Percentiles rank a stretch among this genome's conserved stretches.
Evolutionary conservation across 37 sponge, comb jelly and placozoan genomes (phyloP).

Genomic region (Cliona cf. orientalis): DNA sequence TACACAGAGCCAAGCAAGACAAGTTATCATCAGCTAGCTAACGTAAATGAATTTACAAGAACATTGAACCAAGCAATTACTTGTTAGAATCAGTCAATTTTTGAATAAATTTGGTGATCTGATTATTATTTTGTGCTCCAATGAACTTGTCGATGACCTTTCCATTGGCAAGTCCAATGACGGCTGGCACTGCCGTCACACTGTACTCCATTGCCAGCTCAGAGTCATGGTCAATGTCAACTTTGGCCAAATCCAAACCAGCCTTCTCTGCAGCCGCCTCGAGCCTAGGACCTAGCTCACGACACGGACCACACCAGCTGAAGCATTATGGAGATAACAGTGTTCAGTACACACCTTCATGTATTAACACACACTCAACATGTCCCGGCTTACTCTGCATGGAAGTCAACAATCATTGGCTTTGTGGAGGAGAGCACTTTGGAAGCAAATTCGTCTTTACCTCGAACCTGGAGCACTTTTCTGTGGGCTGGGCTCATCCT

Average conservation of each 20-base stretch:
- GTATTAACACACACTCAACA: too few species aligned
- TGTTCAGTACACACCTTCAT: not conserved
- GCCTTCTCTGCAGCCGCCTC: slow-evolving; percentile 11
- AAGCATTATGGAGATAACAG: not conserved
- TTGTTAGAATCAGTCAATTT: too few species aligned
- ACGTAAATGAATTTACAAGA: too few species aligned
- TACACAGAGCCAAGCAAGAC: too few species aligned
- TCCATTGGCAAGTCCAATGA: slow-evolving; percentile 32
- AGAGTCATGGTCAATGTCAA: slow-evolving; percentile 45
- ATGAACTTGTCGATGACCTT: slow-evolving; percentile 10
- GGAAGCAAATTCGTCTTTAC: slow-evolving; percentile 30
- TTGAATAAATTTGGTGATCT: slow-evolving; percentile 34
- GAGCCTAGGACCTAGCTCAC: slow-evolving; percentile 25
- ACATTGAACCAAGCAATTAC: too few species aligned
- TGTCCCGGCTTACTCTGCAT: slow-evolving; percentile 25
- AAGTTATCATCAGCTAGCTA: too few species aligned
- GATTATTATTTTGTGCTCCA: slow-evolving; percentile 29
- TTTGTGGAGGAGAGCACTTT: slow-evolving; percentile 37
- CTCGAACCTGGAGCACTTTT: too few species aligned
- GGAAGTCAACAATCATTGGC: slow-evolving; percentile 67
- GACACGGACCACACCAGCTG: slow-evolving; percentile 68
- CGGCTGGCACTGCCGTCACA: slow-evolving; percentile 55
- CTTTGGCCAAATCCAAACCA: slow-evolving; percentile 52
- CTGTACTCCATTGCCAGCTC: slow-evolving; percentile 47
- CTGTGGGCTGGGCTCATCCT: too few species aligned